Evolutionary conservation across 2,888 invertebrate species (phyloP).

Genomic region (Podotricha telesiphe): DNA sequence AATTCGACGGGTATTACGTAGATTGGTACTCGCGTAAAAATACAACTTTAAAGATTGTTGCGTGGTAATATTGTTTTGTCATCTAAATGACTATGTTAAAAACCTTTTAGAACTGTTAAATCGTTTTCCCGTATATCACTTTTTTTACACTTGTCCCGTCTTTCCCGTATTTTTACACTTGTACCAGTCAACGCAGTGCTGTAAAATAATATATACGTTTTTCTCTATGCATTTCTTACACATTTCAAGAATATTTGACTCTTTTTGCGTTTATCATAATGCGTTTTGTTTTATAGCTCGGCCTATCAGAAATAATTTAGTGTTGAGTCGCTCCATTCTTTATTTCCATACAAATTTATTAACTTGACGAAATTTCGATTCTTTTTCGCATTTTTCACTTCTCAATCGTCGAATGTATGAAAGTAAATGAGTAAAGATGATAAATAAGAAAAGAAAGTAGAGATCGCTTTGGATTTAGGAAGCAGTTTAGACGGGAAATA

Average conservation of each 20-base stretch:
- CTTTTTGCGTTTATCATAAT: neutral
- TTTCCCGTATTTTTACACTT: no score
- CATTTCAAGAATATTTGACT: neutral
- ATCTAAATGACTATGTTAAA: no score
- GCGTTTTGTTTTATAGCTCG: neutral
- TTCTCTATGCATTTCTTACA: neutral
- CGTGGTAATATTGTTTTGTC: no score
- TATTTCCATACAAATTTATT: neutral
- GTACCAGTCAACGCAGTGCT: no score
- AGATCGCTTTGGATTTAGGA: constrained; percentile 29
- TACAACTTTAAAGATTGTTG: no score
- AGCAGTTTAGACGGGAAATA: constrained; percentile 20
- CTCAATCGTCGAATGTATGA: neutral
- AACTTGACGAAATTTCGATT: neutral
- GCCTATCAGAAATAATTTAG: neutral
- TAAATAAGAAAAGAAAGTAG: constrained; percentile 21
- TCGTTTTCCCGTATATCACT: no score
- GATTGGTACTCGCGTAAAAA: no score
- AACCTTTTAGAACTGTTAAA: no score
- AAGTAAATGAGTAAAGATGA: neutral
- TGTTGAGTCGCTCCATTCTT: constrained; percentile 6
- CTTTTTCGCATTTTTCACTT: neutral
- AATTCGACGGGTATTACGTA: no score
- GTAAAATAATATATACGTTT: no score
- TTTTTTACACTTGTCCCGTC: no score